Evolutionary conservation across 2,113 vertebrate species (phyloP).

Genomic region (Raja brachyura): DNA sequence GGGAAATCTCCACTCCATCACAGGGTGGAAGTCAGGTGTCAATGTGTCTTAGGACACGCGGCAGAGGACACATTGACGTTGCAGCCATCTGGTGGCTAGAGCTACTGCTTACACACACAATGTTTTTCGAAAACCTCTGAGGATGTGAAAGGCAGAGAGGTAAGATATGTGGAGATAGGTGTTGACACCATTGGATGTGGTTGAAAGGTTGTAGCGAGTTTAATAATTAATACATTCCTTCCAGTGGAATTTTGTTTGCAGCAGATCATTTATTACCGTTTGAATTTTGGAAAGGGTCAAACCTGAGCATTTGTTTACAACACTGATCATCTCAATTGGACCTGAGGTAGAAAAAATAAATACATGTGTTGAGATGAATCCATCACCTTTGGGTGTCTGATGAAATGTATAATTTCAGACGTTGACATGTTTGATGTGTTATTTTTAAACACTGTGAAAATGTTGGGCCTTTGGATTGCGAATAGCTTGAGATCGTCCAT

Average conservation of each 20-base stretch:
- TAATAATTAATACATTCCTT: neutral
- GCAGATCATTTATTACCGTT: neutral
- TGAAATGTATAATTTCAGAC: neutral
- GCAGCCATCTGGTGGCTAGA: no score
- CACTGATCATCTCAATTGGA: neutral
- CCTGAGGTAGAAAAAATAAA: neutral
- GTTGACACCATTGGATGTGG: neutral
- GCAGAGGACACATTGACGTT: no score
- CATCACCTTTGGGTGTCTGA: conserved; percentile 16
- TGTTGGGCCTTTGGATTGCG: neutral
- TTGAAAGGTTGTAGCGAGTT: neutral
- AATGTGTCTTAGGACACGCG: no score
- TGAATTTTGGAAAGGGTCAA: neutral
- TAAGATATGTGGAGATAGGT: neutral
- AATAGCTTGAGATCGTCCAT: neutral
- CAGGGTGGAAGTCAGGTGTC: no score
- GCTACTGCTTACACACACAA: neutral
- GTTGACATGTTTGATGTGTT: neutral
- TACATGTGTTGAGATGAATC: neutral
- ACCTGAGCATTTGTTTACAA: neutral
- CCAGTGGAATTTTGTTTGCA: neutral
- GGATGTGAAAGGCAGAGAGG: neutral
- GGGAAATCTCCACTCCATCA: no score
- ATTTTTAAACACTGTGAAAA: neutral
- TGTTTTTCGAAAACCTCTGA: neutral